Base-by-base conservation (phyloP, 2,113 vertebrate species). In the Malurus melanocephalus region DNA sequence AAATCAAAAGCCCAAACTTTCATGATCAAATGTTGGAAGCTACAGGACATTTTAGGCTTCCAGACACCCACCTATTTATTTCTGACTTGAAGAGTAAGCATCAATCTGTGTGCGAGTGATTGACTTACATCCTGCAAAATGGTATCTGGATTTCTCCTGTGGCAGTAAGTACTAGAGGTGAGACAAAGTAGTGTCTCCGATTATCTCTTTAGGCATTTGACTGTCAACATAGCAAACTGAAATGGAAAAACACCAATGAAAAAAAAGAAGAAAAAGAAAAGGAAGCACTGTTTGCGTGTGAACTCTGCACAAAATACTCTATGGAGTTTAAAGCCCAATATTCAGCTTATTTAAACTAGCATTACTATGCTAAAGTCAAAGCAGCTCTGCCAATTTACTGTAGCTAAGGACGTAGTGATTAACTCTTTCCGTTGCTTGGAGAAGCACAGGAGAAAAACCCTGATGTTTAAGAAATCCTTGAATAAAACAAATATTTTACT, bases 401-500 rank as follows among this genome's bases (percentile, higher is more conserved):
- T 46, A 81, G 71, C 35, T 61, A 81, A 92, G 81, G 75, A 86
- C 71, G 69, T 71, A 83, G 74, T 87, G 68, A 88, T 87, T 62
- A 85, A 57, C 40, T 91, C 49, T 79, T 94, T 80, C 67, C 52
- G 53, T 69, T 80, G 48, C 77, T 87, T 93, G 61, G 77, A 72
- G 90, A 93, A 65, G 23, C 32, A 78, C 27, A 84, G 48, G 56
- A 55, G 87, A 65, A 87, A 77, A 72, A 9, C 0, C 3, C 10
- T 42, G 3, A 53, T 9, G n/a, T 76, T 72, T 79, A 60, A 88
- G 56, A 78, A 91, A 85, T 62, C 33, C 53, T 92, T 97, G 59
- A 95, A 90, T 53, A 57, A 94, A 95, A 46, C 8, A 30, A 80
- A 69, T 66, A 91, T 76, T 88, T 92, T 92, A 65, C 67, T 72